Base-by-base conservation (phyloP, 2,888 invertebrate genomes). In the Sarcophaga variegata region DNA sequence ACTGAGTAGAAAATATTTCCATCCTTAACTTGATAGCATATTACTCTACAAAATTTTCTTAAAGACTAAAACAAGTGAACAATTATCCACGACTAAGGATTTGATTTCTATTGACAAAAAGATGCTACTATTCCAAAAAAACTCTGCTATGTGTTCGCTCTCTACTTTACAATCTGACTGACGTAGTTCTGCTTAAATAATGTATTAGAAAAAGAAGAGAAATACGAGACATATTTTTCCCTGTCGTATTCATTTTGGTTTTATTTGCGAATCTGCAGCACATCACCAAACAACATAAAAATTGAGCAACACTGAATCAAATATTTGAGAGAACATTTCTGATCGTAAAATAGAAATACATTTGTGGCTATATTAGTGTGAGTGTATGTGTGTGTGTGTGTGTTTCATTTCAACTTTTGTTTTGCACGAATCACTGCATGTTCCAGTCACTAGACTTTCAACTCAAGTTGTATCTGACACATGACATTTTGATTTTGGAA, bases 401-500 rank as follows among this genome's bases (percentile, higher is more conserved):
- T 60, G 45, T 27, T 59, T 27, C 17, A 45, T 60, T 66, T 72
- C 20, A 62, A 27, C 27, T 67, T 20, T 49, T 49, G 14, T 76
- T 37, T 82, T 63, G 37, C 62, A 54, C 72, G 67, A 72, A 72
- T 83, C 77, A 54, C 27, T 60, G 82, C 71, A 49, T 77, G 77
- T 67, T 71, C 64, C 77, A 71, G 47, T 79, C 79, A 75, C 69
- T 79, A 64, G 14, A 66, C 67, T 67, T 66, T 71, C 66, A 78
- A 49, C 8, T 72, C 71, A 54, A 71, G 67, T 87, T 78, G 81
- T 81, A 70, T 78, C 78, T 84, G 87, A 87, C 87, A 87, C 81
- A 79, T 87, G 87, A 84, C 87, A 87, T 84, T 84, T 87, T 84
- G 81, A 84, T 84, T 87, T 81, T 66, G 71, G 20, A 75, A 60